A percentile compares a stretch with the other conserved stretches of the same genome.
These are phyloP conservation scores for Ptyas mucosa DNA, from an alignment of 2,113 vertebrate genomes.

Conservation along the genomic window DNA sequence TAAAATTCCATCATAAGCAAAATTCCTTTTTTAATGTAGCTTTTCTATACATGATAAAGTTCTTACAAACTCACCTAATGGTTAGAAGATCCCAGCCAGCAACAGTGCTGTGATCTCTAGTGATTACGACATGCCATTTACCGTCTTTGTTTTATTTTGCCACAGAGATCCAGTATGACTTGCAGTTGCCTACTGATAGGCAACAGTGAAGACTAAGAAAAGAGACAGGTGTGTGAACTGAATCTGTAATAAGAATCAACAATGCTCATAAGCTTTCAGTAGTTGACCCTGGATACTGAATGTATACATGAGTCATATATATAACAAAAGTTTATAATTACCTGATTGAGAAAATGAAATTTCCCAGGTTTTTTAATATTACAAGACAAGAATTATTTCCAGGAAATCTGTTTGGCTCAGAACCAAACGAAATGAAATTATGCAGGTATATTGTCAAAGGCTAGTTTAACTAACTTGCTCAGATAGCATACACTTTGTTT, in stretches of 20 bases:
- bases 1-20: neutral
- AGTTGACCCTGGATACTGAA: neutral
- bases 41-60: neutral
- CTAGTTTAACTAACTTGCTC: neutral
- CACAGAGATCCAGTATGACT: neutral
- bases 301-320: neutral
- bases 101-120: neutral
- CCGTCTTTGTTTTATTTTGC: neutral
- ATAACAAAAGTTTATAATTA: neutral
- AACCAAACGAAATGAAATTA: neutral
- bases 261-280: neutral
- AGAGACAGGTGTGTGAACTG: neutral
- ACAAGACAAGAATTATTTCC: neutral
- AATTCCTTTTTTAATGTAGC: neutral
- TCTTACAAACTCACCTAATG: neutral
- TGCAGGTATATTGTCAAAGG: neutral
- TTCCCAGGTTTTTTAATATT: neutral
- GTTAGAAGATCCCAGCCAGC: neutral
- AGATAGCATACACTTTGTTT: neutral
- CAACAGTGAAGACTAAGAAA: neutral
- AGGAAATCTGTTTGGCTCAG: neutral
- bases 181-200: neutral
- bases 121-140: neutral
- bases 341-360: neutral
- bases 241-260: neutral